A percentile compares a stretch with the other conserved stretches of the same genome.
Conservation (phyloP, 2,113 vertebrate species). For the Cromileptes altivelis region DNA sequence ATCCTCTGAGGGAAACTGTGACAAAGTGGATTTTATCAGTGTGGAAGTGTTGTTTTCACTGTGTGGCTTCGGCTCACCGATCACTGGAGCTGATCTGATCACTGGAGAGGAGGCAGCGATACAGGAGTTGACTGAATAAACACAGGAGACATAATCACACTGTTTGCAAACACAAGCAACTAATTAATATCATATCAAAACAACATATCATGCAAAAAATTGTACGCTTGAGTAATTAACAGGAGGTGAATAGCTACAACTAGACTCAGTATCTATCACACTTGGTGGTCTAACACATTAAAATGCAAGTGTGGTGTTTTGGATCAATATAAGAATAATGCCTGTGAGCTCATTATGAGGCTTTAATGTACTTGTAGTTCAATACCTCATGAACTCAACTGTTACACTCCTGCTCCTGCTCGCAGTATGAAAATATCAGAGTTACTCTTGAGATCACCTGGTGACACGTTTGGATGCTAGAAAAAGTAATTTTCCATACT, state of each 20-base stretch:
- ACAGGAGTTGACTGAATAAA: background rate
- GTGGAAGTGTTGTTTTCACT: conserved; percentile 17
- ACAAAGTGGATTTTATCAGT: conserved; percentile 31
- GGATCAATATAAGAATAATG: conserved; percentile 53
- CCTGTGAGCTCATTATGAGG: conserved; percentile 36
- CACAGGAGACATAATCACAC: background rate
- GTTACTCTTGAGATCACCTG: background rate
- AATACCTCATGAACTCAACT: background rate
- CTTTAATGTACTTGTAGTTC: conserved; percentile 41
- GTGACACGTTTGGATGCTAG: background rate
- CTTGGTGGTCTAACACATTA: conserved; percentile 22
- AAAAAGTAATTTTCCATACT: background rate
- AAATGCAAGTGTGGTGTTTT: conserved; percentile 40
- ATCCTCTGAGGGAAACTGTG: background rate
- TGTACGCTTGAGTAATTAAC: background rate
- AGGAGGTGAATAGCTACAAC: background rate
- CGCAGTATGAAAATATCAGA: background rate
- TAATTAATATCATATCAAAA: conserved; percentile 5
- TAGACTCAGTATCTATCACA: background rate
- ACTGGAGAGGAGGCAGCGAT: background rate
- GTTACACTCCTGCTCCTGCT: background rate
- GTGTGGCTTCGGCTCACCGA: conserved; percentile 9
- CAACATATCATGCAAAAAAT: background rate
- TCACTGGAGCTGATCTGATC: conserved; percentile 3
- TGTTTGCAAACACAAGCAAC: background rate